Evolutionary conservation across 2,113 vertebrate genomes (phyloP).

Genomic region (Monarcha castaneiventris): DNA sequence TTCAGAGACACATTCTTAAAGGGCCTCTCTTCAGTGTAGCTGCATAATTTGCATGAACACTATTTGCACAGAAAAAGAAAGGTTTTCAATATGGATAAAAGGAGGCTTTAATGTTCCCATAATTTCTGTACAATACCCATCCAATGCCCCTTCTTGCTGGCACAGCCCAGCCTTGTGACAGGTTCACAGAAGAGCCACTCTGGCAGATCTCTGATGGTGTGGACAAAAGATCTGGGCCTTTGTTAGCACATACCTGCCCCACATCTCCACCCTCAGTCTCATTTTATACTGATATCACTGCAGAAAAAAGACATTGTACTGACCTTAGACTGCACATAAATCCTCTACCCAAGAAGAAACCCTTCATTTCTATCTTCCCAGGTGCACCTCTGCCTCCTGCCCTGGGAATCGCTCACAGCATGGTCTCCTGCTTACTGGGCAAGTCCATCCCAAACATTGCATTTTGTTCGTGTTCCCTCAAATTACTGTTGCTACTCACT

Average conservation of each 20-base stretch:
- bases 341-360: background rate
- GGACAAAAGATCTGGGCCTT: background rate
- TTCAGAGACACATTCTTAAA: constrained; percentile 48
- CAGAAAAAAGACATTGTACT: background rate
- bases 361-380: background rate
- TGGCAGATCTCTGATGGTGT: background rate
- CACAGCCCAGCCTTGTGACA: background rate
- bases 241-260: background rate
- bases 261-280: background rate
- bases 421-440: background rate
- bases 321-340: background rate
- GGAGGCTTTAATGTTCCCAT: background rate
- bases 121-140: background rate
- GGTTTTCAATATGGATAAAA: constrained; percentile 9
- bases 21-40: constrained; percentile 9
- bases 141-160: background rate
- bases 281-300: background rate
- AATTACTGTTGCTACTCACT: background rate
- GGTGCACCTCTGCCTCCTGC: background rate
- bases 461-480: background rate
- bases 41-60: constrained; percentile 13
- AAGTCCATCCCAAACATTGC: background rate
- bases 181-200: background rate
- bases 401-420: background rate
- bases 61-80: constrained; percentile 5